Base-by-base conservation (phyloP, 2,113 vertebrate species). In the Pterocles gutturalis region DNA sequence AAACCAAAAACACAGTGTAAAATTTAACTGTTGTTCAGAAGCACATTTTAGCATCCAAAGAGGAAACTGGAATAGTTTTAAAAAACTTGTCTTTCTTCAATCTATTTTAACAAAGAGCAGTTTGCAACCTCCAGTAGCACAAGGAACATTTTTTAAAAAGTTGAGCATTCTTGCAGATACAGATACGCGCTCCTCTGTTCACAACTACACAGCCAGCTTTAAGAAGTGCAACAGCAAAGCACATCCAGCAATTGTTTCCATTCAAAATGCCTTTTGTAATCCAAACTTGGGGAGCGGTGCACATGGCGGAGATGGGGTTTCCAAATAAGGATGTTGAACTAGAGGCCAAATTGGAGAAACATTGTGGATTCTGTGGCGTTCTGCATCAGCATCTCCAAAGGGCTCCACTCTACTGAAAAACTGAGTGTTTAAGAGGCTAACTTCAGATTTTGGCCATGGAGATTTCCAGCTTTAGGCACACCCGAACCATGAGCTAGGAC, bases 231-330 rank as follows among this genome's bases (percentile, higher is more conserved):
- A 87, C 93, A 91, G 81, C 60, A 93, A 87, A 87, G 71, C 81
- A 93, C 73, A 94, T 92, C 87, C 96, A 96, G 93, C 70, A 97
- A 94, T 87, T 84, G 86, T 96, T 96, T 87, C 81, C 91, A 96
- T 43, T 85, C 53, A 84, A 82, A 95, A 94, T 36, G 73, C 54
- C 65, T 89, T 94, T 53, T 83, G 61, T 71, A 82, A 93, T 79
- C 80, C 91, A 92, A 89, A 54, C 20, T 28, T 25, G 22, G 48
- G 34, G 58, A 73, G 43, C 2, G 31, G 66, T 45, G 51, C 31
- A 20, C 46, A 49, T 8, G 19, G n/a, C 94, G 22, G 66, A 91
- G 66, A 82, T 22, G 67, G 38, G 10, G 48, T 64, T 96, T 96
- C 88, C 88, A 95, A 93, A 70, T 66, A 90, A 77, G 64, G 85